Evolutionary conservation across 1,140 invertebrate species (phyloP), one percentile per base, ranked within the genome.

Genomic region (Plectus sambesii): DNA sequence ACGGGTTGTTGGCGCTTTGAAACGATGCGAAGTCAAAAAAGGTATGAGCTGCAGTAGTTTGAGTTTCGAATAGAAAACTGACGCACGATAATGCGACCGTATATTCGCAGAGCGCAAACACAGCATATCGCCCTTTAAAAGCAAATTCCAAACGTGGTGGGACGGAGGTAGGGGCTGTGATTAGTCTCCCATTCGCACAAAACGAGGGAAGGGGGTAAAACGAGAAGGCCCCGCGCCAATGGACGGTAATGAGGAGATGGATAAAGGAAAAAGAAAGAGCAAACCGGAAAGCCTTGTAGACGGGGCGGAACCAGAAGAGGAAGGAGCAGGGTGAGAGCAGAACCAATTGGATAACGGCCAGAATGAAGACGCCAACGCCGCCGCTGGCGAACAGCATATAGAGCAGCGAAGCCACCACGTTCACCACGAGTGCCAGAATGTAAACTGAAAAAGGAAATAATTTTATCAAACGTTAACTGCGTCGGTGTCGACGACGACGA

Each of bases 291-390:
- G 83, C 84, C 70, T 85, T 85, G 69, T 87, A 87, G 5, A 82
- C 76, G 37, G 83, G 83, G 69, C 84, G 73, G 64, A 84, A 90
- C 94, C 94, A 99, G 71, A 92, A 98, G 4, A 97, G 70, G 70
- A 94, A 99, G 35, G 93, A 93, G 70, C 90, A 85, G 20, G 93
- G 93, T 8, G 86, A 89, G 69, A 97, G 90, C 5, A 98, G 73
- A 20, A 89, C 59, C 45, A 87, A 78, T 74, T 88, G 94, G 17
- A 98, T 75, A 47, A 97, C 79, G 33, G 85, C 80, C 39, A 94
- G 74, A 48, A 85, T 85, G 70, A 98, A 87, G 38, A 82, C 82
- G n/a, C 78, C 76, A 50, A 83, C 78, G 2, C 78, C 71, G n/a
- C 72, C 69, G n/a, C 58, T 66, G 27, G 73, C 69, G 41, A 87